phyloP scores from a whole-genome alignment of 2,113 vertebrate genomes.

The Hepsetus odoe region DNA sequence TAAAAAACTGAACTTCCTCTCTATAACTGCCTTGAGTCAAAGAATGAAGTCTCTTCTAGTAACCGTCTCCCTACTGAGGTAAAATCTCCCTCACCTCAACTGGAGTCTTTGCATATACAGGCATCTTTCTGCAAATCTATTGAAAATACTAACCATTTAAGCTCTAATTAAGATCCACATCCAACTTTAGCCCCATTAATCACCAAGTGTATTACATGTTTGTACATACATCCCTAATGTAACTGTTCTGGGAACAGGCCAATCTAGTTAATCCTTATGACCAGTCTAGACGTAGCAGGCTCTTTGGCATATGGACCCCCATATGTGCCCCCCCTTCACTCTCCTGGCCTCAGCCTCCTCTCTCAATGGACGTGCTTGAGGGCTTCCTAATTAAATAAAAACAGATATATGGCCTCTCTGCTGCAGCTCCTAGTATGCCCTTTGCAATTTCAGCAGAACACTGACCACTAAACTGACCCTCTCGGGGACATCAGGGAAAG shows the following conservation, averaged over 20 bases:
- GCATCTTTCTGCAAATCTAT: too few relatives aligned
- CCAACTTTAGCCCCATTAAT: conserved; percentile 23
- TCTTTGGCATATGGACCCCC: conserved; percentile 35
- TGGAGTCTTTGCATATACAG: too few relatives aligned
- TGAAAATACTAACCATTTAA: too few relatives aligned
- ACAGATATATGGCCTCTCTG: conserved; percentile 40
- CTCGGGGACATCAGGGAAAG: neutral
- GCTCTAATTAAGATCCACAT: too few relatives aligned
- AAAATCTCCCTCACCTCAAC: neutral
- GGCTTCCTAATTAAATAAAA: conserved; percentile 54
- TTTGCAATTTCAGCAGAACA: conserved; percentile 19
- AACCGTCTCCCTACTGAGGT: neutral
- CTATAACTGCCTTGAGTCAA: neutral
- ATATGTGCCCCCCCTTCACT: conserved; percentile 22
- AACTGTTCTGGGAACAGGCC: conserved; percentile 5
- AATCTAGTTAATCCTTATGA: conserved; percentile 39
- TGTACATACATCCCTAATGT: conserved; percentile 1
- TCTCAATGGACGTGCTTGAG: conserved; percentile 10
- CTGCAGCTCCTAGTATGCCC: neutral
- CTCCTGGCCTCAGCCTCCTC: neutral
- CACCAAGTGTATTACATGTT: conserved; percentile 5
- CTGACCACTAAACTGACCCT: neutral
- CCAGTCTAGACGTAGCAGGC: conserved; percentile 36
- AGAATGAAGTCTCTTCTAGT: neutral
- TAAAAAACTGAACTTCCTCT: neutral